A percentile compares a stretch with the other conserved stretches of the same genome.
Evolutionary conservation across 2,888 invertebrate species (phyloP).

Genomic region (Dioctria rufipes): DNA sequence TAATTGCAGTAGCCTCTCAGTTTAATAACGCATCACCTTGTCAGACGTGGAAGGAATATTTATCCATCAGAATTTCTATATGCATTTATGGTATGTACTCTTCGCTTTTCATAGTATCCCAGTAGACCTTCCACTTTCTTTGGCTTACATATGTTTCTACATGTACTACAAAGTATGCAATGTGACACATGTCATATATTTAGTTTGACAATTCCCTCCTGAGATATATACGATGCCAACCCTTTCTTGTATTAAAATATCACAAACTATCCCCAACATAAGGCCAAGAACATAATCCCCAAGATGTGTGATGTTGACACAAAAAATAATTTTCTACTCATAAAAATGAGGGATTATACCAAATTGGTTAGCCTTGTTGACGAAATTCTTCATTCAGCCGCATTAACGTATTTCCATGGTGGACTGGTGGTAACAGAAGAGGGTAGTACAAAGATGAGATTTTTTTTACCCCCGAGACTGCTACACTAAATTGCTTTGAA

Average conservation of each 20-base stretch:
- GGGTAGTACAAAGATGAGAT: conserved; percentile 2
- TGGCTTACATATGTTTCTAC: no score
- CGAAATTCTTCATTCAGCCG: conserved; percentile 4
- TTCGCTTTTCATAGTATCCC: no score
- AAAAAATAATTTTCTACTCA: conserved; percentile 37
- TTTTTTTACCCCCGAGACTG: background rate
- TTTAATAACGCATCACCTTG: no score
- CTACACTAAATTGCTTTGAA: conserved; percentile 13
- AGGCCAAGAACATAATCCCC: background rate
- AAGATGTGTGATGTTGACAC: conserved; percentile 27
- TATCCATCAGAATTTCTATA: no score
- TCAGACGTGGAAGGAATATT: no score
- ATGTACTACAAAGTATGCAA: no score
- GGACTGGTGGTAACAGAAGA: background rate
- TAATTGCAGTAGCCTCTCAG: no score
- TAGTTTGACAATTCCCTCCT: background rate
- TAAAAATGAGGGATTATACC: conserved; percentile 21
- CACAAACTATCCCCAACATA: conserved; percentile 9
- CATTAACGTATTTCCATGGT: conserved; percentile 20
- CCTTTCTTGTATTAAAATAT: conserved; percentile 27
- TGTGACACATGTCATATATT: no score
- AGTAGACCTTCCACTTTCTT: no score
- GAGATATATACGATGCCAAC: background rate
- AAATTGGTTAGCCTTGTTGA: conserved; percentile 6
- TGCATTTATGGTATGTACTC: no score